Base-by-base conservation (phyloP, 1,140 invertebrate species). In the Drosophila sp. region DNA sequence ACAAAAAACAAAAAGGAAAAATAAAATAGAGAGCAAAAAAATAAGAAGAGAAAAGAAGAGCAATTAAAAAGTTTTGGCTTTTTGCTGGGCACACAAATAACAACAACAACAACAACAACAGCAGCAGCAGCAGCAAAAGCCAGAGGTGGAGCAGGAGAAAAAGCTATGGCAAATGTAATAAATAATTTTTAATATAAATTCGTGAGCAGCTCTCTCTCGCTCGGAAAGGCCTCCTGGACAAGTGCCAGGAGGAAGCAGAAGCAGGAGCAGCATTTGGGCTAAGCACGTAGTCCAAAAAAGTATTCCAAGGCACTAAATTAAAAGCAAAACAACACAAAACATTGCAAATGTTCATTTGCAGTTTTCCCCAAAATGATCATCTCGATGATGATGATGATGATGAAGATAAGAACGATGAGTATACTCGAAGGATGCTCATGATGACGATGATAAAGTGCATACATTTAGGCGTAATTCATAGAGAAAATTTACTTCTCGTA, bases 121-220 rank as follows among this genome's bases (percentile, higher is more conserved):
- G 41, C 4, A 44, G 5, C 5, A 25, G 44, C 17, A 25, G 44
- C 44, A 47, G 23, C 6, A 7, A 8, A 35, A 35, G 33, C 33
- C 33, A 35, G 33, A 35, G 33, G 8, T 33, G 3, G 30, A 27
- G 4, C 17, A 8, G 1, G 11, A 50, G 32, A 35, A 61, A 57
- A 70, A 63, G 44, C 44, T 50, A 50, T 44, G 33, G 40, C 65
- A 79, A 79, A 79, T 79, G 76, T 73, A 79, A 79, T 79, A 79
- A 76, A 79, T 79, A 79, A 79, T 79, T 79, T 79, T 79, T 79
- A 79, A 79, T 79, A 79, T 76, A 79, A 79, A 76, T 76, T 76
- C 76, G 76, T 79, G 66, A 75, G 66, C 60, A 60, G 75, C 32
- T 58, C 33, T 44, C 35, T 38, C 23, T 11, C 25, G 17, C 33